Evolutionary conservation across 2,797 vertebrate species (phyloP).

Genomic region (Cossypha caffra): DNA sequence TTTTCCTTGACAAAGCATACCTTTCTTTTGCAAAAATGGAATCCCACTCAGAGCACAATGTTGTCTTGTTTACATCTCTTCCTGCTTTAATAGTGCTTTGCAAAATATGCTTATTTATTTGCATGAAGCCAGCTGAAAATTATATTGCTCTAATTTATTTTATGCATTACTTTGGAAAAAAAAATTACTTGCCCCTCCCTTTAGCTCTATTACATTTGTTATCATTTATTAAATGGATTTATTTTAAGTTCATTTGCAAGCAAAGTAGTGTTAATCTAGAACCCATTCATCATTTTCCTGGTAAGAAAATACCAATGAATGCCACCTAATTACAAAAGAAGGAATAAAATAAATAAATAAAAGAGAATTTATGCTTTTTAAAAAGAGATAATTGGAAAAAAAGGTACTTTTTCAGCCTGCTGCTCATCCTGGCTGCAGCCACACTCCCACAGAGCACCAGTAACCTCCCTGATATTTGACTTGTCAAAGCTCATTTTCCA

Average conservation of each 20-base stretch:
- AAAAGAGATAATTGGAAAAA: neutral
- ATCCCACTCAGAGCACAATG: conserved; percentile 23
- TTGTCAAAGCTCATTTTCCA: neutral
- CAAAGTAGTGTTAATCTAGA: conserved; percentile 26
- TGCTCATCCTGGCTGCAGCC: neutral
- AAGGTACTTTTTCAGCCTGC: neutral
- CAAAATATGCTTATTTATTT: conserved; percentile 66
- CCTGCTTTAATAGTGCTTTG: conserved; percentile 61
- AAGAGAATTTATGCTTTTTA: no score
- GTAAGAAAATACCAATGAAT: conserved; percentile 10
- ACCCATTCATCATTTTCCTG: conserved; percentile 38
- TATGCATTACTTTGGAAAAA: conserved; percentile 31
- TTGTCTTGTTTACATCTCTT: conserved; percentile 47
- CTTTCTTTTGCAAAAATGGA: conserved; percentile 46
- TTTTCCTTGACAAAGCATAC: conserved; percentile 37
- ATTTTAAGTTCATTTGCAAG: conserved; percentile 67
- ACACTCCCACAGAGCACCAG: rapidly evolving
- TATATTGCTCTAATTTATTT: conserved; percentile 58
- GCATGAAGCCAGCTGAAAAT: conserved; percentile 69
- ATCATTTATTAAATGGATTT: conserved; percentile 5
- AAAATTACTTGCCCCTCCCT: neutral
- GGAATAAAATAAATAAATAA: neutral
- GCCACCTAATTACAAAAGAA: neutral
- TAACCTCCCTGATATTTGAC: neutral
- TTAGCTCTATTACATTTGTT: conserved; percentile 8